Conservation (phyloP, 2,797 vertebrate species). For the Pristis pectinata region DNA sequence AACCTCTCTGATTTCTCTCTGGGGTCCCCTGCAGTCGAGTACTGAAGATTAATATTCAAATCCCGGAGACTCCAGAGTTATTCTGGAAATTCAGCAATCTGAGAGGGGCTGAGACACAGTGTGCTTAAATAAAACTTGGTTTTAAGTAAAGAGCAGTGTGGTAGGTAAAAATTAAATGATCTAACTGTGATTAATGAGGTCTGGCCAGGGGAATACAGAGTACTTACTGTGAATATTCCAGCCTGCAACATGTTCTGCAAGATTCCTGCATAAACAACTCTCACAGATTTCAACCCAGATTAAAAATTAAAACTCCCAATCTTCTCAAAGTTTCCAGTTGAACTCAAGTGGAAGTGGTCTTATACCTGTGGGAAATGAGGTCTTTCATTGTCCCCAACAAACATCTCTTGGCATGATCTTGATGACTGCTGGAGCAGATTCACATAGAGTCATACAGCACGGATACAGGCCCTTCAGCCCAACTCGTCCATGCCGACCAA, state of each 20-base stretch:
- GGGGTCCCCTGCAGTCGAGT: background rate
- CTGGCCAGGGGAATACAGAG: background rate
- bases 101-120: no score
- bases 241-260: background rate
- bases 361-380: background rate
- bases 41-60: background rate
- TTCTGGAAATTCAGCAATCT: background rate
- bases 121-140: background rate
- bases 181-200: constrained; percentile 17
- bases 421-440: no score
- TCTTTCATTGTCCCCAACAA: no score
- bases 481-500: no score
- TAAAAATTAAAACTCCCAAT: background rate
- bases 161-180: constrained; percentile 8
- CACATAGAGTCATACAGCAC: no score
- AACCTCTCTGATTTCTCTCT: background rate
- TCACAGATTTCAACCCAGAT: background rate
- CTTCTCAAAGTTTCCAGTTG: background rate
- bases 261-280: background rate
- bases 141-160: background rate
- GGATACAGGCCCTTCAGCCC: no score
- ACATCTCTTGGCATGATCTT: no score
- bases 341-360: background rate
- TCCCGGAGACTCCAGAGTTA: background rate
- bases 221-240: background rate